A percentile compares a stretch with the other conserved stretches of the same genome.
phyloP scores from a whole-genome alignment of 2,113 vertebrate genomes.

The Pionites leucogaster region DNA sequence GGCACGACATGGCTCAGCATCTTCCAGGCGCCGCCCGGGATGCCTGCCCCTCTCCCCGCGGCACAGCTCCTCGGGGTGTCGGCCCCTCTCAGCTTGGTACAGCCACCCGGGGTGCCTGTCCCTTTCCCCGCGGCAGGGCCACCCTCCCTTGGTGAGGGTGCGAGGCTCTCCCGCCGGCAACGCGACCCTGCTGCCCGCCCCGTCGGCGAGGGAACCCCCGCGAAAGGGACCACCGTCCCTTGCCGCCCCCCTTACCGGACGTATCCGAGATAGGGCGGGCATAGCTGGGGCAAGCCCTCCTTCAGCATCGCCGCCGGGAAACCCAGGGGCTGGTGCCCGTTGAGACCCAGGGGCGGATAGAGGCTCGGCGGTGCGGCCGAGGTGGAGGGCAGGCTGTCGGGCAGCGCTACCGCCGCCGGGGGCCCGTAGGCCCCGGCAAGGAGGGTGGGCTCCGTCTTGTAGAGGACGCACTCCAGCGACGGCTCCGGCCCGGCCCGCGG shows the following conservation, averaged over 20 bases:
- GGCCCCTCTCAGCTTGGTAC: background rate
- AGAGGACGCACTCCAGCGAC: constrained; percentile 71
- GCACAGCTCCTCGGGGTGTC: background rate
- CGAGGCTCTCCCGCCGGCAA: background rate
- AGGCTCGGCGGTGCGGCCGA: constrained; percentile 50
- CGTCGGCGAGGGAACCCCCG: background rate
- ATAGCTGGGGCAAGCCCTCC: constrained; percentile 69
- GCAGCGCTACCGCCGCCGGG: background rate
- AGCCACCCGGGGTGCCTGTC: background rate
- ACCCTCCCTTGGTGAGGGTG: background rate
- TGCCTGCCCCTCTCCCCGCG: background rate
- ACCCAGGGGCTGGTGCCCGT: constrained; percentile 68
- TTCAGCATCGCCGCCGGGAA: constrained; percentile 70
- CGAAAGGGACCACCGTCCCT: background rate
- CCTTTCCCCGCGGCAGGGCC: background rate
- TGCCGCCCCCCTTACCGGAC: constrained; percentile 66
- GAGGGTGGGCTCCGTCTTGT: constrained; percentile 62
- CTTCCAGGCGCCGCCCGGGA: background rate
- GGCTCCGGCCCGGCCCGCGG: constrained; percentile 20
- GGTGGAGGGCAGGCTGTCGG: constrained; percentile 64
- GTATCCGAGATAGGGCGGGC: constrained; percentile 75
- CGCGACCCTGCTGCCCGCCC: background rate
- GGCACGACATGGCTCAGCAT: background rate
- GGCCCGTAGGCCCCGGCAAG: constrained; percentile 6
- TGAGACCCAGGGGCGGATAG: constrained; percentile 68